Conservation (phyloP, 1,140 invertebrate genomes). For the Charaxes varanes region DNA sequence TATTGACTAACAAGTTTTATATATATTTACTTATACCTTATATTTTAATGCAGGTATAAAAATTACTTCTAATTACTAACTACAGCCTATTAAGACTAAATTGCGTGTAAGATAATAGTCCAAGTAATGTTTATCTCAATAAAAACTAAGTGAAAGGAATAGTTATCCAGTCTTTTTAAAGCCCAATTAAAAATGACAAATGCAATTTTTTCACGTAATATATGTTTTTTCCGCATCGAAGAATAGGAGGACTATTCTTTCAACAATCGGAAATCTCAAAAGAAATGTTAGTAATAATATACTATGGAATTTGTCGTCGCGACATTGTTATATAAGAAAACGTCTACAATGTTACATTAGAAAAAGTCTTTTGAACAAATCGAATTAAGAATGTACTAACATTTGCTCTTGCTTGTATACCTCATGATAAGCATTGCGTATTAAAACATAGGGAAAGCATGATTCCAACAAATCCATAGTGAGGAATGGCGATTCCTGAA, state of each 20-base stretch:
- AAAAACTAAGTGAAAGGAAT: constrained; percentile 31
- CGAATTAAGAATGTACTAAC: constrained; percentile 72
- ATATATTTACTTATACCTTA: too few relatives aligned
- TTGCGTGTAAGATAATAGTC: constrained; percentile 9
- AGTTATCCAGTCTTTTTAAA: constrained; percentile 48
- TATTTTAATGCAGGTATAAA: not conserved
- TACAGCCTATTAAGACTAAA: constrained; percentile 6
- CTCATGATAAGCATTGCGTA: constrained; percentile 96
- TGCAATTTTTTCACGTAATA: constrained; percentile 7
- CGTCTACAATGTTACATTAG: constrained; percentile 18
- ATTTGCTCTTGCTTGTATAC: constrained; percentile 92
- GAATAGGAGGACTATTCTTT: too few relatives aligned
- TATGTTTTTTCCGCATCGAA: too few relatives aligned
- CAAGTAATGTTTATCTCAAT: constrained; percentile 13
- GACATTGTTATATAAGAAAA: constrained; percentile 15
- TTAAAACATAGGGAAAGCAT: constrained; percentile 97
- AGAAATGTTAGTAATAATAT: constrained; percentile 9
- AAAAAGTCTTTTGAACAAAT: constrained; percentile 23
- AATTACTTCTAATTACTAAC: constrained; percentile 2
- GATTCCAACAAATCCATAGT: constrained; percentile 98
- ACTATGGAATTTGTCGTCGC: constrained; percentile 12
- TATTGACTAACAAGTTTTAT: too few relatives aligned
- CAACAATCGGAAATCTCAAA: not conserved
- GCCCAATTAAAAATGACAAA: constrained; percentile 16
- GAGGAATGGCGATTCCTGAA: constrained; percentile 97